Conservation (phyloP, 1,140 invertebrate species). For the Mya arenaria region DNA sequence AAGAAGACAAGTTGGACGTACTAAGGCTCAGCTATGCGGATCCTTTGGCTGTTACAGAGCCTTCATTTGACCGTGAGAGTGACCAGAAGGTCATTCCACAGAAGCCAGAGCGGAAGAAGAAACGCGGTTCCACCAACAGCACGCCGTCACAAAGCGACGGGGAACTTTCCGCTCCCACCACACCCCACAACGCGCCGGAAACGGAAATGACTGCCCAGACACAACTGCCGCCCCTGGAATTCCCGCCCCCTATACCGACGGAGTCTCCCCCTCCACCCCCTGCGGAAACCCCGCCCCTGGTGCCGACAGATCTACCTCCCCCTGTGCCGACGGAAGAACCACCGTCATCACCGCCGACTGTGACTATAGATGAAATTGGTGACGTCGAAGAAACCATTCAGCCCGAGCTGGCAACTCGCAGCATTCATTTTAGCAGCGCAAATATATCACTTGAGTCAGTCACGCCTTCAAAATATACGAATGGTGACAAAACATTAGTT, state of each 20-base stretch:
- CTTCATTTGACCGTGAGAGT: not conserved
- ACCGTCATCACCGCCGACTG: constrained; percentile 51
- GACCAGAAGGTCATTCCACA: constrained; percentile 60
- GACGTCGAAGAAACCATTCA: constrained; percentile 57
- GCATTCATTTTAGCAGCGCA: constrained; percentile 12
- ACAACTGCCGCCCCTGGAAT: not conserved
- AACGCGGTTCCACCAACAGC: constrained; percentile 61
- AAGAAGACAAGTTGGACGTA: constrained; percentile 68
- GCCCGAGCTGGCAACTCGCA: constrained; percentile 13
- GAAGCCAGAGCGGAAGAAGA: constrained; percentile 71
- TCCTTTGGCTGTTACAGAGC: constrained; percentile 44
- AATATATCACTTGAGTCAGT: constrained; percentile 18
- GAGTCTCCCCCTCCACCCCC: constrained; percentile 34
- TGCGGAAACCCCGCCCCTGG: constrained; percentile 39
- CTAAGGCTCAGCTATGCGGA: constrained; percentile 67
- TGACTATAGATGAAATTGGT: constrained; percentile 10
- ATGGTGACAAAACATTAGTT: not conserved
- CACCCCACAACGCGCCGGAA: constrained; percentile 4
- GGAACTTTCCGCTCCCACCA: constrained; percentile 35
- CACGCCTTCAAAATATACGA: not conserved
- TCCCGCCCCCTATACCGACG: too few species aligned
- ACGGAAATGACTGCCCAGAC: not conserved
- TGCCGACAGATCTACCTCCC: constrained; percentile 39
- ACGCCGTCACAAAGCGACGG: constrained; percentile 26
- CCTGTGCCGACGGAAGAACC: constrained; percentile 5